Evolutionary conservation across 2,888 invertebrate genomes (phyloP).

Genomic region (Scotopteryx bipunctaria): DNA sequence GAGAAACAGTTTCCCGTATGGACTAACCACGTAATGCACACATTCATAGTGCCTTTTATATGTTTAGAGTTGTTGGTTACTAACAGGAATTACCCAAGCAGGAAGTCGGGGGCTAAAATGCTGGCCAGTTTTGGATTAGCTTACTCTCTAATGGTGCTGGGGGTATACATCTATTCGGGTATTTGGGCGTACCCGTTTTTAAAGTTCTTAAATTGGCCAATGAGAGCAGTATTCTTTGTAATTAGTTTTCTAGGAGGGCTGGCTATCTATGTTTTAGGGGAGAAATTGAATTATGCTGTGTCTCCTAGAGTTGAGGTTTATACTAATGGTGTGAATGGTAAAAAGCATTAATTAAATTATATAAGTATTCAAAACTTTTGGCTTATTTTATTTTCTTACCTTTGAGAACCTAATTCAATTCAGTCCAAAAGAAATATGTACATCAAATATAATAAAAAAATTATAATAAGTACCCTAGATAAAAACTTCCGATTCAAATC

Average conservation of each 20-base stretch:
- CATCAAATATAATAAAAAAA: slow-evolving; percentile 2
- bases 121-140: slow-evolving; percentile 82
- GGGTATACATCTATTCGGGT: slow-evolving; percentile 86
- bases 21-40: slow-evolving; percentile 95
- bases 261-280: slow-evolving; percentile 88
- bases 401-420: not conserved
- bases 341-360: slow-evolving; percentile 33
- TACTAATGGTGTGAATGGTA: slow-evolving; percentile 42
- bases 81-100: slow-evolving; percentile 88
- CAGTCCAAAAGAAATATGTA: not conserved
- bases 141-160: slow-evolving; percentile 89
- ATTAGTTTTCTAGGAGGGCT: slow-evolving; percentile 81
- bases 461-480: slow-evolving; percentile 32
- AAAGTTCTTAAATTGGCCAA: slow-evolving; percentile 86
- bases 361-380: not conserved
- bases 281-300: slow-evolving; percentile 86
- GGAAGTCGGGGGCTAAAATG: slow-evolving; percentile 83
- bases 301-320: slow-evolving; percentile 78
- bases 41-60: slow-evolving; percentile 90
- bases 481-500: slow-evolving; percentile 72
- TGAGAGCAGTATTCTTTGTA: slow-evolving; percentile 87
- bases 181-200: slow-evolving; percentile 96
- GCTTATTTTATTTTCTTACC: slow-evolving; percentile 11
- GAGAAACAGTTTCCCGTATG: slow-evolving; percentile 92
- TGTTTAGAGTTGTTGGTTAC: slow-evolving; percentile 88